Percentiles rank a stretch among this genome's conserved stretches.
Evolutionary conservation across 23 tunicate species (phyloP).

Genomic region (Corella eumyota): DNA sequence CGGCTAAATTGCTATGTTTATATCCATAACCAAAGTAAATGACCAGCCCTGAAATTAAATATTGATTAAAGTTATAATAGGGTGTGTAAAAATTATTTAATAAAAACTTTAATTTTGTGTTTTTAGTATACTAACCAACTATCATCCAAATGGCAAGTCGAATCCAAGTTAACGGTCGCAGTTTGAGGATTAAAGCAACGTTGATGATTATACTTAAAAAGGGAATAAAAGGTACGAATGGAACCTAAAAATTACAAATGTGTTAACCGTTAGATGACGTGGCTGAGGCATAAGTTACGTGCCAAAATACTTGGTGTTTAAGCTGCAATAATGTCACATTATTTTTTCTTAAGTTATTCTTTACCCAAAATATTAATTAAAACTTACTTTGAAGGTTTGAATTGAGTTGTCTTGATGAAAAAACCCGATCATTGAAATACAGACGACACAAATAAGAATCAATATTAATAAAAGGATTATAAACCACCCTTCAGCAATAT

Average conservation of each 20-base stretch:
- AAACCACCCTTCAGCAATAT: slow-evolving; percentile 25
- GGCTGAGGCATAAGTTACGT: too few relatives aligned
- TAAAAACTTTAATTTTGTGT: too few relatives aligned
- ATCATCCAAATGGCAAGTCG: slow-evolving; percentile 63
- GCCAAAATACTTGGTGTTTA: too few relatives aligned
- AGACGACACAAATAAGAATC: slow-evolving; percentile 1
- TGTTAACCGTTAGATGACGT: background rate
- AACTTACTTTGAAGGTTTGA: slow-evolving; percentile 37
- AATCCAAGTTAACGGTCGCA: slow-evolving; percentile 64
- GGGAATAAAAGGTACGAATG: slow-evolving; percentile 74
- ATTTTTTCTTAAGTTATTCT: too few relatives aligned
- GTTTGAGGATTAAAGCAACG: slow-evolving; percentile 51
- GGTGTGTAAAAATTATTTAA: too few relatives aligned
- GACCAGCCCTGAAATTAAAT: slow-evolving; percentile 2
- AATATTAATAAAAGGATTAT: slow-evolving; percentile 26
- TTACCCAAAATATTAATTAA: too few relatives aligned
- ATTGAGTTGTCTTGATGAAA: slow-evolving; percentile 36
- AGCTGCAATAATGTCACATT: too few relatives aligned
- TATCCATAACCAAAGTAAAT: background rate
- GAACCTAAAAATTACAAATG: slow-evolving; percentile 38
- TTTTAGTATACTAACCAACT: slow-evolving; percentile 29
- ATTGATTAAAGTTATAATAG: too few relatives aligned
- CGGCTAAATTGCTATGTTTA: slow-evolving; percentile 1
- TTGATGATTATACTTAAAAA: slow-evolving; percentile 68
- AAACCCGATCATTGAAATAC: slow-evolving; percentile 5